A percentile compares a stretch with the other conserved stretches of the same genome.
phyloP scores from a whole-genome alignment of 2,113 vertebrate genomes.

The Hydrolagus affinis region DNA sequence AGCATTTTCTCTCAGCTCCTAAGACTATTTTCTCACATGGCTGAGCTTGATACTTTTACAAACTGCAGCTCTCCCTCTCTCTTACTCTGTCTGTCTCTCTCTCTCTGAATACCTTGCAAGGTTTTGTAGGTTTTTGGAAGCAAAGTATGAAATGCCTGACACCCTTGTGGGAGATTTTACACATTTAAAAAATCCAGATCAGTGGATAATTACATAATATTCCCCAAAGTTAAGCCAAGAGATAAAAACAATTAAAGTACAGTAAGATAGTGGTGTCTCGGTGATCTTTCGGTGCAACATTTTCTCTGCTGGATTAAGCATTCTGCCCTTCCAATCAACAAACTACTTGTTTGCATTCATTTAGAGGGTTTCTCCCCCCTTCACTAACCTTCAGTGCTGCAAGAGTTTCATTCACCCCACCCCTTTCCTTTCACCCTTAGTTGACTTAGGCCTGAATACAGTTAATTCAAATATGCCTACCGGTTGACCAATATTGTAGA shows the following conservation, averaged over 20 bases:
- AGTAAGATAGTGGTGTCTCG: not conserved
- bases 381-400: not conserved
- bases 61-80: slow-evolving; percentile 32
- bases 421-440: slow-evolving; percentile 54
- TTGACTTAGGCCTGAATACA: slow-evolving; percentile 41
- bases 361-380: slow-evolving; percentile 20
- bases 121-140: slow-evolving; percentile 56
- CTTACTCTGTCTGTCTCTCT: slow-evolving; percentile 31
- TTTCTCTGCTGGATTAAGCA: slow-evolving; percentile 7
- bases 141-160: slow-evolving; percentile 88
- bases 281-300: not conserved
- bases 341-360: slow-evolving; percentile 16
- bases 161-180: slow-evolving; percentile 70
- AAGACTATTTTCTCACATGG: slow-evolving; percentile 36
- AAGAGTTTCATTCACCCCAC: slow-evolving; percentile 43
- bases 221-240: not conserved
- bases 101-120: slow-evolving; percentile 37
- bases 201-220: slow-evolving; percentile 12
- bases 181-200: slow-evolving; percentile 50
- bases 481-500: slow-evolving; percentile 43
- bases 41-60: slow-evolving; percentile 37
- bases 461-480: slow-evolving; percentile 48
- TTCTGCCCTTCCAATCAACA: not conserved
- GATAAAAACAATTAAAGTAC: not conserved
- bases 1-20: slow-evolving; percentile 49